A percentile compares a stretch with the other conserved stretches of the same genome.
phyloP scores from a whole-genome alignment of 2,113 vertebrate species.

The Cebidichthys violaceus region DNA sequence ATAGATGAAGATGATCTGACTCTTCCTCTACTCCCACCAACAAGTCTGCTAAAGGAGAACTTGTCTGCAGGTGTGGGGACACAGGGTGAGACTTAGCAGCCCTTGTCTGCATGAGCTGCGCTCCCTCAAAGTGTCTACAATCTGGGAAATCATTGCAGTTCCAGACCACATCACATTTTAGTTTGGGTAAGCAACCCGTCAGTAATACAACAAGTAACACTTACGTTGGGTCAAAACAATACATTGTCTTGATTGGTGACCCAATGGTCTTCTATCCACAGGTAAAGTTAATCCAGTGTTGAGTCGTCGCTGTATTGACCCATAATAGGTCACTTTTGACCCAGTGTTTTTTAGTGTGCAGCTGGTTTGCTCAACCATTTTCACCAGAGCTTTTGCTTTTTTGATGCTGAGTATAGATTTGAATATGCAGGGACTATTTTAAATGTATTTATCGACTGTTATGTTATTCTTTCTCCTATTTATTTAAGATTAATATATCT shows the following conservation, averaged over 20 bases:
- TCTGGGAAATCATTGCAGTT: background rate
- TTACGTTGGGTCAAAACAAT: background rate
- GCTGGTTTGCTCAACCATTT: background rate
- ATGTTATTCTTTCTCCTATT: background rate
- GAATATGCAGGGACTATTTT: background rate
- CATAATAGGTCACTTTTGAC: background rate
- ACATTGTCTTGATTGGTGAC: background rate
- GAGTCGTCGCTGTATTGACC: background rate
- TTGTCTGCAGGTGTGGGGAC: constrained; percentile 41
- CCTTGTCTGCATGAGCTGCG: constrained; percentile 25
- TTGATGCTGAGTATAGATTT: background rate
- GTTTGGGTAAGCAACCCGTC: background rate
- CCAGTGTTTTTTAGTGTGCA: background rate
- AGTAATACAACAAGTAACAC: background rate
- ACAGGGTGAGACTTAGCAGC: constrained; percentile 33
- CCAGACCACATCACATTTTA: background rate
- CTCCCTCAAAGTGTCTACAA: constrained; percentile 6
- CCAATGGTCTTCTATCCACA: background rate
- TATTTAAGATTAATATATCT: background rate
- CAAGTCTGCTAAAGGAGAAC: constrained; percentile 41
- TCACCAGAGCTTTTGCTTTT: background rate
- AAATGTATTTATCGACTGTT: background rate
- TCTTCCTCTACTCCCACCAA: constrained; percentile 27
- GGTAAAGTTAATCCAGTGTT: background rate
- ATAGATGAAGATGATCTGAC: constrained; percentile 50